Evolutionary conservation across 92 coral and sea anemone genomes (phyloP), one percentile per base, ranked within the genome.

Genomic region (Anthopleura xanthogrammica): DNA sequence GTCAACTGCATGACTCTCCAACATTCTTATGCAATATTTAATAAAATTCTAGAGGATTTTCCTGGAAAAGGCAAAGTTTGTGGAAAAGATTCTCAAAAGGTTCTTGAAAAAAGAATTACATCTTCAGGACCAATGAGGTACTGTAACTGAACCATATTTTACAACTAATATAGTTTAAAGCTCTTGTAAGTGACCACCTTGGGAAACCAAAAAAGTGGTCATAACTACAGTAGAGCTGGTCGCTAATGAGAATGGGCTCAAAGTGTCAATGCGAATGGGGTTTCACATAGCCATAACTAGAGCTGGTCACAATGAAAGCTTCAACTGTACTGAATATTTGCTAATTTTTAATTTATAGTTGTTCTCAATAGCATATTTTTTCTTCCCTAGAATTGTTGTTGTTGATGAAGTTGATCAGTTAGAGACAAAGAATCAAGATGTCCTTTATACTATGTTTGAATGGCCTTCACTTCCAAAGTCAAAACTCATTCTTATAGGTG

Each of bases 391-490:
- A 80, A 90, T 97, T 77, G 79, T 97, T 24, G 90, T 97, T 43
- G 90, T 97, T 77, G 99, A 97, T 94, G 99, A 97, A 75, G 81
- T 97, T 80, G 99, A 97, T 85, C 98, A 97, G 66, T 90, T 97
- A 6, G 99, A 97, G 75, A 92, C 98, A 57, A 97, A 94, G 71
- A 91, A 92, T 83, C 98, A 94, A 65, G 99, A 94, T 52, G 91
- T 97, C 48, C 92, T 97, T 64, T 97, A 97, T 89, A 94, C 98
- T 14, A 90, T 97, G 95, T 97, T 97, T 89, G 99, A 97, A 78
- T 97, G 98, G 99, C 99, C 99, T 1, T 87, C 97, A 43, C 89
- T 94, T 52, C 90, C 98, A 52, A 87, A 83, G 65, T 97, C 99
- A 36, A 91, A 89, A 83, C 88, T 97, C 17, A 89, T 97, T 73